These are phyloP conservation scores for Oncorhynchus mykiss DNA, from an alignment of 2,113 vertebrate genomes.

Conservation along the genomic window DNA sequence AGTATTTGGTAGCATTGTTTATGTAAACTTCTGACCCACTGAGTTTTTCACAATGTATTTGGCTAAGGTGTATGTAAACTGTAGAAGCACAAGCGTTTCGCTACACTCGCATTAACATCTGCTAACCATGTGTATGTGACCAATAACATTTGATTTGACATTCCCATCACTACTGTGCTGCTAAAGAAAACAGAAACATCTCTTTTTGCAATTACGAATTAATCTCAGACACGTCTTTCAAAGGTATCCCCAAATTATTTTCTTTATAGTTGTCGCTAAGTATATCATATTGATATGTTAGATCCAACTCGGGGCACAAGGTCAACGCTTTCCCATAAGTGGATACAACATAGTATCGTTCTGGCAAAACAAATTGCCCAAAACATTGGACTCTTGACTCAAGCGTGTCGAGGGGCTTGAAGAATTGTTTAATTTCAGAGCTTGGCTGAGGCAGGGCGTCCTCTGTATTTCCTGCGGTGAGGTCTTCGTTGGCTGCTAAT, in stretches of 20 bases:
- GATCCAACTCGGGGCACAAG: slow-evolving; percentile 60
- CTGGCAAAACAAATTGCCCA: slow-evolving; percentile 14
- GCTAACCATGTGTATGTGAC: no score
- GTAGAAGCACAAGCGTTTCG: no score
- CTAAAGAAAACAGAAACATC: no score
- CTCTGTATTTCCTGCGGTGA: slow-evolving; percentile 93
- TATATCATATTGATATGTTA: slow-evolving; percentile 64
- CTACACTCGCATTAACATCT: no score
- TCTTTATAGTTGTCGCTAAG: slow-evolving; percentile 53
- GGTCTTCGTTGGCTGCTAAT: slow-evolving; percentile 97
- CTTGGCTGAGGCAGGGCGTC: slow-evolving; percentile 73
- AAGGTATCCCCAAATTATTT: neutral
- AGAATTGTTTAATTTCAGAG: slow-evolving; percentile 87
- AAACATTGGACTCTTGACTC: slow-evolving; percentile 68
- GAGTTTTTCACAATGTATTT: no score
- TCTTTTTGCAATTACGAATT: no score
- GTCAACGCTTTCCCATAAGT: slow-evolving; percentile 44
- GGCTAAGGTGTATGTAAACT: no score
- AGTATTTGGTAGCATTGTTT: no score
- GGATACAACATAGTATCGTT: slow-evolving; percentile 18
- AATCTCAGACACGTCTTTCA: neutral
- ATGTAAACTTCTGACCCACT: no score
- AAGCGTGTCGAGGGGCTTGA: slow-evolving; percentile 72
- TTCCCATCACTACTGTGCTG: no score
- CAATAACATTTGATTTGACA: no score